Conservation (phyloP, 2,797 vertebrate genomes). For the Leuciscus waleckii region DNA sequence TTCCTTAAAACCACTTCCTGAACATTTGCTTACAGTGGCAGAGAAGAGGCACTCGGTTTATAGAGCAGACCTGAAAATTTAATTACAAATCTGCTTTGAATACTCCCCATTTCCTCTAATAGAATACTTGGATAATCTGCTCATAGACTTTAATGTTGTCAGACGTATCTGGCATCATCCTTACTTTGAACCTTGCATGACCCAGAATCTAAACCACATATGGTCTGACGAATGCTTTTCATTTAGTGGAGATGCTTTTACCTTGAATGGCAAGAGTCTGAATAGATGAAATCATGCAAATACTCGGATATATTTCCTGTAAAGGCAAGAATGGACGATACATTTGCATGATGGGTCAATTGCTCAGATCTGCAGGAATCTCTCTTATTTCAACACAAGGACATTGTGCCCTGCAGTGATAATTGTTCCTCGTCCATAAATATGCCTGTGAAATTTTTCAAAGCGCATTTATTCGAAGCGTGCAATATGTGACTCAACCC, state of each 20-base stretch:
- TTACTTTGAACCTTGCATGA: conserved; percentile 8
- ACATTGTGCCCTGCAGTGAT: conserved; percentile 41
- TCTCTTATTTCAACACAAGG: not conserved
- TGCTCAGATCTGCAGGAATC: conserved; percentile 31
- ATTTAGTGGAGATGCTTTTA: conserved; percentile 13
- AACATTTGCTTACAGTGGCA: not conserved
- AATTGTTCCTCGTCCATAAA: conserved; percentile 67
- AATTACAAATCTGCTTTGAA: conserved; percentile 14
- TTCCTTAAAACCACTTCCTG: not conserved
- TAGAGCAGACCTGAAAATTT: not conserved
- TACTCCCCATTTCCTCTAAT: conserved; percentile 22
- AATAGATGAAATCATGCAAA: conserved; percentile 27
- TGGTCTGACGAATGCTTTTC: conserved; percentile 18
- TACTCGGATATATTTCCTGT: not conserved
- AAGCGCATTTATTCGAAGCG: conserved; percentile 65
- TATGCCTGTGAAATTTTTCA: conserved; percentile 70
- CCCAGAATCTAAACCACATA: conserved; percentile 32
- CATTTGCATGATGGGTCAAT: conserved; percentile 44
- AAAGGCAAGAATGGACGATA: conserved; percentile 22
- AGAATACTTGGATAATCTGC: conserved; percentile 30
- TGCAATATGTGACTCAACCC: conserved; percentile 63
- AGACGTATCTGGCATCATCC: conserved; percentile 21
- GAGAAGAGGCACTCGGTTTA: not conserved
- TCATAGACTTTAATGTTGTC: conserved; percentile 34
- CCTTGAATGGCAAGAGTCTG: not conserved